phyloP scores from a whole-genome alignment of 2,888 invertebrate species.

The Prosopocoilus inquinatus region DNA sequence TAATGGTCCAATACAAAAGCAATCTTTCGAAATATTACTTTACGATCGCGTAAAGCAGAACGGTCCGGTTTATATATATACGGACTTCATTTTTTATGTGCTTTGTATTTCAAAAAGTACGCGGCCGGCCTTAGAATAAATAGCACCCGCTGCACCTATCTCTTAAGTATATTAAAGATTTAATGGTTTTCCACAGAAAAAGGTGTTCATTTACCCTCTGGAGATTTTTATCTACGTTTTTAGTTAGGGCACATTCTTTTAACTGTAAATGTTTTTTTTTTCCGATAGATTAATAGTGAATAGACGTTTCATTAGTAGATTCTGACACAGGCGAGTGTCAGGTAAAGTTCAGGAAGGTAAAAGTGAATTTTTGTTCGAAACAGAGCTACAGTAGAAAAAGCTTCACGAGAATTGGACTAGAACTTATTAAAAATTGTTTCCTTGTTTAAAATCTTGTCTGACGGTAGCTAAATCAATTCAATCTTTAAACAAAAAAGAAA shows the following conservation, averaged over 20 bases:
- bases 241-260: slow-evolving; percentile 30
- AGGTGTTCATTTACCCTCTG: slow-evolving; percentile 16
- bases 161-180: neutral
- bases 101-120: no score
- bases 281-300: slow-evolving; percentile 43
- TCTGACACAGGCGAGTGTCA: slow-evolving; percentile 35
- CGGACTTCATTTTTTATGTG: neutral
- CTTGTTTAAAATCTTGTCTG: neutral
- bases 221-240: slow-evolving; percentile 19
- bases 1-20: neutral
- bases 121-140: no score
- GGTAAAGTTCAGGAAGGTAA: slow-evolving; percentile 35
- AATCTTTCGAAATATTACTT: neutral
- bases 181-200: slow-evolving; percentile 2
- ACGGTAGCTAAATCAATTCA: neutral
- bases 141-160: no score
- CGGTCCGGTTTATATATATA: slow-evolving; percentile 1
- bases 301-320: slow-evolving; percentile 39
- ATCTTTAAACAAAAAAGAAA: neutral
- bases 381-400: slow-evolving; percentile 12
- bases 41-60: neutral
- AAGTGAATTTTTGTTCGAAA: slow-evolving; percentile 14
- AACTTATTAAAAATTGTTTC: neutral
- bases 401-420: neutral
- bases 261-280: slow-evolving; percentile 35